Evolutionary conservation across 1,140 invertebrate species (phyloP).

Genomic region (Cyclargus thomasi): DNA sequence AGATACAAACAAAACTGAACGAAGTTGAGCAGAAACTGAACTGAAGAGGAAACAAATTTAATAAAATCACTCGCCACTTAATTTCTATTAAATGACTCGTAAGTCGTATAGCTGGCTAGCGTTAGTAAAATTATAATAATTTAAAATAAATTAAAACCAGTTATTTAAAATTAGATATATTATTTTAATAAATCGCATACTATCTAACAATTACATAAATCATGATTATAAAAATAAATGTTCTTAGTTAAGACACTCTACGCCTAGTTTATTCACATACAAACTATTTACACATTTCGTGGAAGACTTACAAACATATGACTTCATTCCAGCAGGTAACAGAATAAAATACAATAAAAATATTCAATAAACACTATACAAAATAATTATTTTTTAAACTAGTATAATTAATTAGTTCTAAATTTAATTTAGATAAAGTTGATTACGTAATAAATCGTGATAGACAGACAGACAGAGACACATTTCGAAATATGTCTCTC

Average conservation of each 20-base stretch:
- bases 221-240: slow-evolving; percentile 66
- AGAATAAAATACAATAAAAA: not conserved
- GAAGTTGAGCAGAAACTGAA: too few relatives aligned
- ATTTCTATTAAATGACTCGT: too few relatives aligned
- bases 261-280: slow-evolving; percentile 26
- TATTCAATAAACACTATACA: slow-evolving; percentile 16
- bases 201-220: slow-evolving; percentile 35
- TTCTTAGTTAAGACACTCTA: slow-evolving; percentile 39
- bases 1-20: too few relatives aligned
- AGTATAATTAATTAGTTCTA: not conserved
- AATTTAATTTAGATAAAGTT: slow-evolving; percentile 6
- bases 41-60: too few relatives aligned
- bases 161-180: slow-evolving; percentile 54
- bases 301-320: slow-evolving; percentile 46
- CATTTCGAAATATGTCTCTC: too few relatives aligned
- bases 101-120: too few relatives aligned
- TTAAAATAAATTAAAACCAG: slow-evolving; percentile 46
- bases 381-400: not conserved
- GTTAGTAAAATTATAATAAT: too few relatives aligned
- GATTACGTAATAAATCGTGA: not conserved
- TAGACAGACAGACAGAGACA: too few relatives aligned
- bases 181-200: slow-evolving; percentile 47
- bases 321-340: slow-evolving; percentile 24
- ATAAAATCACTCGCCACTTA: too few relatives aligned
- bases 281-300: slow-evolving; percentile 21